A percentile compares a stretch with the other conserved stretches of the same genome.
These are phyloP conservation scores for Mylabris sibirica DNA, from an alignment of 2,888 invertebrate species.

Conservation along the genomic window DNA sequence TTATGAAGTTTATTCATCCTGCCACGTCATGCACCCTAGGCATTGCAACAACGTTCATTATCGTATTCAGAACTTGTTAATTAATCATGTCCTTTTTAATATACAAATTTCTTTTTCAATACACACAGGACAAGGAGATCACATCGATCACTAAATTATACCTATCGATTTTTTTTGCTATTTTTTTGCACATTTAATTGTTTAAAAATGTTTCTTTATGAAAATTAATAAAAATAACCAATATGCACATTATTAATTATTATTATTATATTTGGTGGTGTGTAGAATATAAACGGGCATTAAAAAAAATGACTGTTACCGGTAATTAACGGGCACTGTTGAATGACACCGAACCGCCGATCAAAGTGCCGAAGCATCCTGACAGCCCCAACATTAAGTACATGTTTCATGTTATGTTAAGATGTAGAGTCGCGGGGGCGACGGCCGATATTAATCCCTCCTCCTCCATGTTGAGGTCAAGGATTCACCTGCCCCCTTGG, in stretches of 20 bases:
- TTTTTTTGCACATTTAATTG: background rate
- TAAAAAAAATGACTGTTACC: slow-evolving; percentile 24
- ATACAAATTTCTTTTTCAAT: background rate
- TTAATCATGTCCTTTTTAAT: slow-evolving; percentile 29
- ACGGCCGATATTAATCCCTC: slow-evolving; percentile 36
- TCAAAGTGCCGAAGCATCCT: slow-evolving; percentile 33
- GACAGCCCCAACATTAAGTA: slow-evolving; percentile 24
- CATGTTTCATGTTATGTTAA: slow-evolving; percentile 34
- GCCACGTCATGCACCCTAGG: slow-evolving; percentile 22
- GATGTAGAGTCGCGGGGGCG: slow-evolving; percentile 35
- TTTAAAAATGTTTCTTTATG: background rate
- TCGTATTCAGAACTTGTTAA: slow-evolving; percentile 27
- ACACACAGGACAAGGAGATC: background rate
- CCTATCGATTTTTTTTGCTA: slow-evolving; percentile 1
- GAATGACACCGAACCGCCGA: slow-evolving; percentile 34
- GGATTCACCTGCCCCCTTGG: slow-evolving; percentile 32
- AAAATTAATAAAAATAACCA: background rate
- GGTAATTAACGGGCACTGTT: slow-evolving; percentile 34
- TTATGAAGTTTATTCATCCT: slow-evolving; percentile 29
- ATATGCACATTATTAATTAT: slow-evolving; percentile 35
- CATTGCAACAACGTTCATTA: slow-evolving; percentile 30
- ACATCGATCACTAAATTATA: background rate
- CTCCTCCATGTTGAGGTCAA: slow-evolving; percentile 36
- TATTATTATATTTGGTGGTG: slow-evolving; percentile 35
- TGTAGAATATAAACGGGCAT: slow-evolving; percentile 28